These are phyloP conservation scores for Aradus depressus DNA, from an alignment of 2,888 invertebrate genomes.

Conservation along the genomic window DNA sequence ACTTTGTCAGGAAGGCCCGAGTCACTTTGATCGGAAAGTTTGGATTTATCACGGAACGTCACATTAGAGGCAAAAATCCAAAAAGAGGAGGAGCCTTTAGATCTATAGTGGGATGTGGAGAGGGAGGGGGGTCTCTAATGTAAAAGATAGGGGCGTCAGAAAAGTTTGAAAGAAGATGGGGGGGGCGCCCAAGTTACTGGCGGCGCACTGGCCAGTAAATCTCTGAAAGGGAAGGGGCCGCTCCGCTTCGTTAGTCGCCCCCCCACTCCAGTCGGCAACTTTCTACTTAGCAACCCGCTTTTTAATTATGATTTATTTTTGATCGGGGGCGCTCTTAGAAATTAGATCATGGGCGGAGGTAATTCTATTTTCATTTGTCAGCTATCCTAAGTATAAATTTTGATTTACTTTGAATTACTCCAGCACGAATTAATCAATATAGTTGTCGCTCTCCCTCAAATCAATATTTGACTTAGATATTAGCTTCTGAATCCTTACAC, in stretches of 20 bases:
- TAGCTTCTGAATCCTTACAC: too few species aligned
- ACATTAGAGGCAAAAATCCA: slow-evolving; percentile 22
- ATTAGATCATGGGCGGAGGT: too few species aligned
- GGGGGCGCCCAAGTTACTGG: slow-evolving; percentile 23
- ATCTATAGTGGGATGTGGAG: not conserved
- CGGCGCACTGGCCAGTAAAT: slow-evolving; percentile 26
- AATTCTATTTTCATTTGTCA: too few species aligned
- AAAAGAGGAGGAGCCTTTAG: too few species aligned
- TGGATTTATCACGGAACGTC: slow-evolving; percentile 25
- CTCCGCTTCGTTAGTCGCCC: slow-evolving; percentile 8
- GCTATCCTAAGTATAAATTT: too few species aligned
- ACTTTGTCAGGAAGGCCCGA: not conserved
- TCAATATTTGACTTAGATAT: too few species aligned
- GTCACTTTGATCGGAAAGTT: slow-evolving; percentile 19
- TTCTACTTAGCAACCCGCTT: slow-evolving; percentile 3
- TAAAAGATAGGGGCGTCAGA: slow-evolving; percentile 2
- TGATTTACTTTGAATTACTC: too few species aligned
- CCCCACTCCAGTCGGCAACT: not conserved
- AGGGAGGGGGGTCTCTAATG: slow-evolving; percentile 7
- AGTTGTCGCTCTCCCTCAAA: too few species aligned
- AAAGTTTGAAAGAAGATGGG: slow-evolving; percentile 24
- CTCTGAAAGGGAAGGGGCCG: slow-evolving; percentile 17
- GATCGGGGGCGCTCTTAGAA: too few species aligned
- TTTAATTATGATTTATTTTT: slow-evolving; percentile 12
- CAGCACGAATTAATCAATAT: too few species aligned